Percentiles rank a stretch among this genome's conserved stretches.
Evolutionary conservation across 2,113 vertebrate genomes (phyloP).

Genomic region (Catharus bicknelli): DNA sequence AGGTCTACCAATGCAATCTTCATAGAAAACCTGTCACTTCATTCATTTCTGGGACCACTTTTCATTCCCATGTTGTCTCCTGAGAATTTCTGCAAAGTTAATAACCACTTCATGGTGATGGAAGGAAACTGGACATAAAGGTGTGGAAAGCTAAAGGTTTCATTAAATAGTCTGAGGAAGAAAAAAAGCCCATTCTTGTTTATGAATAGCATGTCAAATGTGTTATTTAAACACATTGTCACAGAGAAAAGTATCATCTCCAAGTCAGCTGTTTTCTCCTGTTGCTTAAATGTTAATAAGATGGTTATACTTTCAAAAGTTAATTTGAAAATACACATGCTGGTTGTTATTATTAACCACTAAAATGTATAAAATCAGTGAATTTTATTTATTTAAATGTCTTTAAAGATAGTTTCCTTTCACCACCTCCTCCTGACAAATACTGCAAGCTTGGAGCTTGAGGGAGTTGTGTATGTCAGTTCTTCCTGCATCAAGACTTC

Average conservation of each 20-base stretch:
- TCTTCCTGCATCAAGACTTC: constrained; percentile 51
- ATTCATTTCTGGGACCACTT: neutral
- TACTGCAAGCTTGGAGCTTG: constrained; percentile 8
- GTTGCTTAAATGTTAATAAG: neutral
- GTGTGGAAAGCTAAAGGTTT: neutral
- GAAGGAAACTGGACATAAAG: neutral
- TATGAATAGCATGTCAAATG: neutral
- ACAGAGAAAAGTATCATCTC: neutral
- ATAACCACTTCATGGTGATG: neutral
- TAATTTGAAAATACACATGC: neutral
- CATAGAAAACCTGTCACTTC: neutral
- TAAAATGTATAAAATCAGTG: neutral
- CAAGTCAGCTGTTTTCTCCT: neutral
- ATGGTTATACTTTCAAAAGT: neutral
- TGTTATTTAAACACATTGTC: neutral
- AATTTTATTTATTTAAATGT: neutral
- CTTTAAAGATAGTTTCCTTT: constrained; percentile 10
- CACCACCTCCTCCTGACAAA: neutral
- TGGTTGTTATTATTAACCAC: neutral
- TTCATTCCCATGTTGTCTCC: neutral
- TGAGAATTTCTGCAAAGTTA: neutral
- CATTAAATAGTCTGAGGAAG: neutral
- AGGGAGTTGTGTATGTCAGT: constrained; percentile 22
- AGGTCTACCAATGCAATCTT: neutral
- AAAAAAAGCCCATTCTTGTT: neutral